These are phyloP conservation scores for Dendropsophus ebraccatus DNA, from an alignment of 2,113 vertebrate species.

Conservation along the genomic window DNA sequence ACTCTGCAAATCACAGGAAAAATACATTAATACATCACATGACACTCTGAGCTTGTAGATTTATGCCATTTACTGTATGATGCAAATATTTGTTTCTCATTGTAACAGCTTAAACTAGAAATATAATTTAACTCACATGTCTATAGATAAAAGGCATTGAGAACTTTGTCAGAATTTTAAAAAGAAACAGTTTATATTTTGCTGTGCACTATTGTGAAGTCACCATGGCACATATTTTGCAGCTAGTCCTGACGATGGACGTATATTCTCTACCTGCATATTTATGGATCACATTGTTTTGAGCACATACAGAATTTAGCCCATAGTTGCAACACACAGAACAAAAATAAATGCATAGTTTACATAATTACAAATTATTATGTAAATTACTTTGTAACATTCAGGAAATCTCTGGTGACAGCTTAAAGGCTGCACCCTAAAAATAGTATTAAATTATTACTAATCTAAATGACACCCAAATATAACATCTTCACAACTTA, in stretches of 20 bases:
- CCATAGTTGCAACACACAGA: neutral
- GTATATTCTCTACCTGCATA: neutral
- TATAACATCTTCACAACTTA: too few species aligned
- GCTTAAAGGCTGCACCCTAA: too few species aligned
- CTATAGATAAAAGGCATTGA: neutral
- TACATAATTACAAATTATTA: too few species aligned
- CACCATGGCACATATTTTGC: neutral
- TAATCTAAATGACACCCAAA: too few species aligned
- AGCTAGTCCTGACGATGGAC: neutral
- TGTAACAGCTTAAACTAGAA: neutral
- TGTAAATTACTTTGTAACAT: too few species aligned
- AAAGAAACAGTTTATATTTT: neutral
- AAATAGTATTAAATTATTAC: too few species aligned
- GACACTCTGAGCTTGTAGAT: neutral
- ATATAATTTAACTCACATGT: neutral
- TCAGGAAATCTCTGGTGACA: too few species aligned
- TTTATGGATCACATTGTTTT: neutral
- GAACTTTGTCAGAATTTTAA: neutral
- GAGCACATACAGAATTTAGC: neutral
- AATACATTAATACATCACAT: slow-evolving; percentile 8
- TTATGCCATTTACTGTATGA: slow-evolving; percentile 18
- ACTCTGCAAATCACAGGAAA: slow-evolving; percentile 10
- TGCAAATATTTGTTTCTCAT: neutral
- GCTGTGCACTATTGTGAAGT: too few species aligned
- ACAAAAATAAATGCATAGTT: too few species aligned